Evolutionary conservation across 2,888 invertebrate species (phyloP), one percentile per base, ranked within the genome.

Genomic region (Periphyllus acericola): DNA sequence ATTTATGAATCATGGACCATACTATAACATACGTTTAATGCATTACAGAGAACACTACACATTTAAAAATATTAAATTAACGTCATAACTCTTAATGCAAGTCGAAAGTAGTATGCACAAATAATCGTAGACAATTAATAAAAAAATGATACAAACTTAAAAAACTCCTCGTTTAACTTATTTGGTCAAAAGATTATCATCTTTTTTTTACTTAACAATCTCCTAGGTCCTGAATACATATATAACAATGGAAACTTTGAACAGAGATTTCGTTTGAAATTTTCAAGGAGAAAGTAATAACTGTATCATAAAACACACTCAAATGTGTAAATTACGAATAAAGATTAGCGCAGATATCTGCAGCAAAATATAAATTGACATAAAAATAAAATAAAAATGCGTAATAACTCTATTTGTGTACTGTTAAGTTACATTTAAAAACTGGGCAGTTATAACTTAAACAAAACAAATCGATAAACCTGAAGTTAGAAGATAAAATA

Each of bases 181-280:
- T 74, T 83, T 83, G 34, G 55, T 25, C 8, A 60, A 60, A 83
- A 83, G 40, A 60, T 75, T 55, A 60, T 83, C 55, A 60, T 68
- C 60, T 74, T 83, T 36, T 52, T 40, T 40, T 40, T 40, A 9
- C 40, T 40, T 9, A 40, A 32, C 46, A 34, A 74, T 36, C 36
- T 36, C 21, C 29, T 21, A 29, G 8, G n/a, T 36, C 32, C 32
- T 34, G 52, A 52, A 52, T 46, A 52, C 25, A 72, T 72, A 82
- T 46, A 46, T 46, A 75, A 82, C 40, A 81, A 52, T 82, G 21
- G 52, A 72, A 52, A 82, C 17, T 82, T 72, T 32, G 40, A 32
- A 71, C 72, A 17, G 52, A 52, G 52, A 72, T 82, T 82, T 32
- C 25, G 52, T 52, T 82, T 52, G 52, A 52, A 71, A 32, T 32